Base-by-base conservation (phyloP, 2,797 vertebrate genomes). In the Potorous gilbertii region DNA sequence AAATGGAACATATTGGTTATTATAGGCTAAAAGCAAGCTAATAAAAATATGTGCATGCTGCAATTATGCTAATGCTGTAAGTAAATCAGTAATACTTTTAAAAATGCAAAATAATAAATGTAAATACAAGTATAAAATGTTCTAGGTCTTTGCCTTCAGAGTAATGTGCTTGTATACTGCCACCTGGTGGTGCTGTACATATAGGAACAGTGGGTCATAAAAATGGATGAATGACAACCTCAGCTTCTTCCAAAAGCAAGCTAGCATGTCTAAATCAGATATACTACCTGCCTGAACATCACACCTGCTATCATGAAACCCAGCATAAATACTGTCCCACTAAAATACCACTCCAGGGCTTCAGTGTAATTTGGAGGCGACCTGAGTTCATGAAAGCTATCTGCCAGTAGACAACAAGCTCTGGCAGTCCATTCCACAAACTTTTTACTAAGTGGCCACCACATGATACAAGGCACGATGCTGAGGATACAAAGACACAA, bases 21-120 rank as follows among this genome's bases (percentile, higher is more conserved):
- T 29, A 40, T 24, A 91, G 90, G 93, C 55, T 34, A 24, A 54
- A 40, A 34, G 14, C 87, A 92, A 89, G 0, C 0, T 5, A 46
- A 90, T 66, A 93, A 91, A 91, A 94, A 96, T 18, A 5, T 5
- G 66, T 0, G 28, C 21, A 0, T 5, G 27, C 1, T 5, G 1
- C 91, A 92, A 46, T 97, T 92, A 96, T 10, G 56, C 34, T 10
- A 40, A 81, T 31, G 27, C 29, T 54, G 5, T 54, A 56, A 93
- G 5, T 57, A 4, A 94, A 34, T 10, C 56, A 93, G 40, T 34
- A 40, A 55, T 2, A 24, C 21, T 81, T 90, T 74, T 54, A 14
- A 90, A 90, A 56, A 74, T 0, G 0, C 5, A 28, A 40, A 93
- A 91, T 28, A 50, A 34, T 14, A 29, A 74, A 59, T 31, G 1